phyloP scores from a whole-genome alignment of 2,888 invertebrate genomes.

The Nycteola revayana region DNA sequence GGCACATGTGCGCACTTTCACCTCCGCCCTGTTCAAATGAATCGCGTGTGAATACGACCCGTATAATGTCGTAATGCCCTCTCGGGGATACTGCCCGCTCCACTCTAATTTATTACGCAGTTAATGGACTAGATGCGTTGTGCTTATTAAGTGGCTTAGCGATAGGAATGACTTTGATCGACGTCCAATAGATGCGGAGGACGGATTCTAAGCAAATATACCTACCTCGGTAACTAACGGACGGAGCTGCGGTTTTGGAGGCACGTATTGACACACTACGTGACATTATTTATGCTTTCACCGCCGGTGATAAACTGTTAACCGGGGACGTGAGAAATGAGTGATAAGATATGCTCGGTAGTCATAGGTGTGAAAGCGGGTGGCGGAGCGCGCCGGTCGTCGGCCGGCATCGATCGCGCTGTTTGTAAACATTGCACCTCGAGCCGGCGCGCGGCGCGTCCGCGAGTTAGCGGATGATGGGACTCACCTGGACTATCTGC shows the following conservation, averaged over 20 bases:
- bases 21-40: conserved; percentile 55
- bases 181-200: conserved; percentile 14
- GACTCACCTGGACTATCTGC: conserved; percentile 91
- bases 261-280: conserved; percentile 21
- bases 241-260: conserved; percentile 15
- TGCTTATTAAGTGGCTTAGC: conserved; percentile 29
- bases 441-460: conserved; percentile 18
- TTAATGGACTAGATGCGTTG: conserved; percentile 33
- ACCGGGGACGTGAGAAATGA: conserved; percentile 14
- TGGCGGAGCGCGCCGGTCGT: conserved; percentile 37
- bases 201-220: conserved; percentile 13
- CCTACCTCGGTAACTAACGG: conserved; percentile 4
- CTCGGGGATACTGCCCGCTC: conserved; percentile 33
- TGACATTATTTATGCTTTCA: conserved; percentile 36
- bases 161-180: conserved; percentile 23
- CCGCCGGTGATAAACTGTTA: conserved; percentile 17
- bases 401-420: conserved; percentile 61
- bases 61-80: conserved; percentile 48
- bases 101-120: conserved; percentile 36
- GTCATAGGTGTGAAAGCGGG: background rate
- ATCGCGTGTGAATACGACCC: conserved; percentile 52
- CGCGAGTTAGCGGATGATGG: conserved; percentile 9
- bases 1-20: conserved; percentile 68
- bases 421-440: conserved; percentile 71
- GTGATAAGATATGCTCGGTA: background rate